These are phyloP conservation scores for Danio rerio DNA, from an alignment of 2,113 vertebrate genomes.

Conservation along the genomic window GRCz12tu NC_133192.1:26031501-26032000, in stretches of 20 bases:
- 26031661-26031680: conserved; percentile 44
- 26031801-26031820: conserved; percentile 95
- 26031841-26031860: conserved; percentile 87
- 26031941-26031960: conserved; percentile 42
- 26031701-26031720: conserved; percentile 41
- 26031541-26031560: not conserved
- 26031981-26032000: conserved; percentile 7
- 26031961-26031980: not conserved
- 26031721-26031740: conserved; percentile 19
- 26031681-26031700: conserved; percentile 39
- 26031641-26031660: conserved; percentile 30
- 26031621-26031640: not conserved
- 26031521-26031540: not conserved
- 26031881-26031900: conserved; percentile 34
- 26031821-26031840: conserved; percentile 98
- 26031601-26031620: conserved; percentile 97
- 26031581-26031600: conserved; percentile 96
- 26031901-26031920: conserved; percentile 25
- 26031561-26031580: conserved; percentile 78
- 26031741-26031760: conserved; percentile 37
- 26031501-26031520: not conserved
- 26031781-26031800: conserved; percentile 77
- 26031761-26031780: conserved; percentile 33
- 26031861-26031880: conserved; percentile 83
- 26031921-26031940: conserved; percentile 3